These are phyloP conservation scores for Semaprochilodus insignis DNA, from an alignment of 2,797 vertebrate genomes.

Conservation along the genomic window DNA sequence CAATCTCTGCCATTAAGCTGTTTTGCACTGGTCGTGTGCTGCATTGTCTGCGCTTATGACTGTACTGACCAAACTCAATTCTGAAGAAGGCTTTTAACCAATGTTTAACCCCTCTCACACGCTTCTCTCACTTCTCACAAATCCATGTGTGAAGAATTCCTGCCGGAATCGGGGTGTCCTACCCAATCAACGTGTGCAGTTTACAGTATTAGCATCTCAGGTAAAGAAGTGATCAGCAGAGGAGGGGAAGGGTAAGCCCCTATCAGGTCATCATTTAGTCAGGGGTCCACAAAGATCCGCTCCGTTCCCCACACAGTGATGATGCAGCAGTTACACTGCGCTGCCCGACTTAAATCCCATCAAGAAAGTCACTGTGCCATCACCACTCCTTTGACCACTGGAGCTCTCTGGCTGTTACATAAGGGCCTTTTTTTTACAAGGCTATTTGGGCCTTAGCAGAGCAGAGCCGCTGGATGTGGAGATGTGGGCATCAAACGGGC, in stretches of 20 bases:
- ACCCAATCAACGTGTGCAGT: background rate
- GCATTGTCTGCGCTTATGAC: too few species aligned
- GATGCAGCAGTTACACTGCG: slow-evolving; percentile 5
- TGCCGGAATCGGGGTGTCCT: background rate
- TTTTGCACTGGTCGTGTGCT: too few species aligned
- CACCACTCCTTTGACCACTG: background rate
- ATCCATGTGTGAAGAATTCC: background rate
- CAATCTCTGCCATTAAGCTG: too few species aligned
- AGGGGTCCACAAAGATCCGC: background rate
- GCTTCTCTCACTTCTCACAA: background rate
- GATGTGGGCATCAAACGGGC: background rate
- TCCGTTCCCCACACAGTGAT: background rate
- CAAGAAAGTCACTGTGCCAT: slow-evolving; percentile 7
- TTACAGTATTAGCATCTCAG: background rate
- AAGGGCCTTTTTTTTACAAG: background rate
- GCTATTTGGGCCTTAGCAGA: background rate
- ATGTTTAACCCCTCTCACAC: too few species aligned
- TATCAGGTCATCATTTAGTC: background rate
- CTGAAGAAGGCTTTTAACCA: too few species aligned
- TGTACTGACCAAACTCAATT: too few species aligned
- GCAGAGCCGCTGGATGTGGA: background rate
- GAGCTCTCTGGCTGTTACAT: background rate
- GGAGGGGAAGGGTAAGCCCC: background rate
- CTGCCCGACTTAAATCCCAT: background rate
- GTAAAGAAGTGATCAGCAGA: background rate